Evolutionary conservation across 2,888 invertebrate genomes (phyloP), one percentile per base, ranked within the genome.

Genomic region (Lobophora halterata): DNA sequence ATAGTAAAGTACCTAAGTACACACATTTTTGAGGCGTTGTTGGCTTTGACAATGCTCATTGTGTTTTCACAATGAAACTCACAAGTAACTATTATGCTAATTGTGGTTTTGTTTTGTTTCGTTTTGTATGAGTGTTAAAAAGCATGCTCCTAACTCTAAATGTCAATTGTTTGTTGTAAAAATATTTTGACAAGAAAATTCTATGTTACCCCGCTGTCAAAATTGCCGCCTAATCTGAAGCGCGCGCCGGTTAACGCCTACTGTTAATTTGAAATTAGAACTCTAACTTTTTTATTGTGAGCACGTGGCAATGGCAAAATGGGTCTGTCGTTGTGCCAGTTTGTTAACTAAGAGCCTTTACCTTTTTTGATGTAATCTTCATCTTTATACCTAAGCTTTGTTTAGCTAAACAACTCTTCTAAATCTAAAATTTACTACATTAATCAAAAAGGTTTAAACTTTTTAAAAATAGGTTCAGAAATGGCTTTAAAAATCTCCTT

Each of bases 181-280:
- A 87, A 86, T 87, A 85, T 87, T 87, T 75, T 86, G 87, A 87
- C 87, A 86, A 58, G 70, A 68, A 81, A 86, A 86, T 87, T 70
- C 62, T 71, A 63, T 70, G 74, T 69, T 79, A 58, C 58, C 77
- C 71, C 71, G 69, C 73, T 77, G 79, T 72, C 69, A 79, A 77
- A 78, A 77, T 79, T 76, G 67, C 67, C 74, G 76, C 70, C 79
- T 81, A 81, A 82, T 82, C 73, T 69, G 45, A 45, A 38, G 69
- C 77, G 68, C 65, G 68, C 70, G 76, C 51, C 56, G 56, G n/a
- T 55, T 49, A 29, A 67, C 82, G 75, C 81, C 80, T 65, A 71
- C 66, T 59, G 57, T 60, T 72, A 68, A 72, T 79, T 79, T 75
- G 73, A 76, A 79, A 79, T 77, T 76, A 66, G 79, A 81, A 79